Conservation (phyloP, 2,113 vertebrate genomes). For the Phaethornis superciliosus region DNA sequence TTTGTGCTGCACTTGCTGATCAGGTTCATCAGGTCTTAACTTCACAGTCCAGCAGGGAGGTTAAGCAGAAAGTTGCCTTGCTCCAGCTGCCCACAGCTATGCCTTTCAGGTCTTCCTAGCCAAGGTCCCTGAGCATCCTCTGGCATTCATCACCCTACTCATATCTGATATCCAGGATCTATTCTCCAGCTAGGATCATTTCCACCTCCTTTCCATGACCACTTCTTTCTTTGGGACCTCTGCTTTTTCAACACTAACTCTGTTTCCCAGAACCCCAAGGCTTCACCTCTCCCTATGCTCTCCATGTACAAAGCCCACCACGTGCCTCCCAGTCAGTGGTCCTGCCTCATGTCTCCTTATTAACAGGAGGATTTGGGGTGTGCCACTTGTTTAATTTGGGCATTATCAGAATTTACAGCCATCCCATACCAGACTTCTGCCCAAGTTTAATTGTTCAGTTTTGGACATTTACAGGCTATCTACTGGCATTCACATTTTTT, state of each 20-base stretch:
- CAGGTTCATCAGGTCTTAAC: background rate
- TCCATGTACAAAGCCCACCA: background rate
- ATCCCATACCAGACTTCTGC: background rate
- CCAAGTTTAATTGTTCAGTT: background rate
- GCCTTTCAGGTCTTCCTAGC: background rate
- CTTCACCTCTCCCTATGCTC: background rate
- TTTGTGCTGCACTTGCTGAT: background rate
- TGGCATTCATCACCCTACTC: background rate
- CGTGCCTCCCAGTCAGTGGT: background rate
- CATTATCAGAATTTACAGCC: background rate
- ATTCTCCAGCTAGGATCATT: background rate
- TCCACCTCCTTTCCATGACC: background rate
- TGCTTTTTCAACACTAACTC: background rate
- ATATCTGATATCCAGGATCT: background rate
- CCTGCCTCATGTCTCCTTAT: background rate
- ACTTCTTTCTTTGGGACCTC: background rate
- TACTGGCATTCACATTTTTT: rapidly evolving
- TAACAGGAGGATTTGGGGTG: background rate
- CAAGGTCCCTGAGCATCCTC: background rate
- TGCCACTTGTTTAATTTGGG: background rate
- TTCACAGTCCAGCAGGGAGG: background rate
- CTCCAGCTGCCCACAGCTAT: background rate
- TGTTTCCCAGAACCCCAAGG: background rate
- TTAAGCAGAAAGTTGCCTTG: background rate
- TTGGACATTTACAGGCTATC: background rate